Base-by-base conservation (phyloP, 2,888 invertebrate species). In the Bellardia bayeri region DNA sequence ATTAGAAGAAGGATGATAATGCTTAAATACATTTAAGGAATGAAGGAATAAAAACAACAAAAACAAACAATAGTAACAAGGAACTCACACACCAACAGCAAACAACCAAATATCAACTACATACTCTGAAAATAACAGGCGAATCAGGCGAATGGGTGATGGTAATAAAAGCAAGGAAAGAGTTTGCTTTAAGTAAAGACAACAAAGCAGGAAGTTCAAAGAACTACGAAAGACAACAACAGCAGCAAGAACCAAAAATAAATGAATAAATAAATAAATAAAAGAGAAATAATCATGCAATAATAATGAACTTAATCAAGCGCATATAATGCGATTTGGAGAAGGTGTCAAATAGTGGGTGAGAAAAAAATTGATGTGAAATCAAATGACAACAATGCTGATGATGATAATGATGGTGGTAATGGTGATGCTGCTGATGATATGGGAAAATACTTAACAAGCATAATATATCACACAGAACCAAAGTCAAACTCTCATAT, bases 261-360 rank as follows among this genome's bases (percentile, higher is more conserved):
- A 82, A 82, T 56, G 58, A 45, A 49, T 74, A 63, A 4, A 37
- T 9, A 81, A 82, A 82, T 56, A 68, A 45, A 49, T 74, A 75
- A 85, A 79, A 72, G 69, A 82, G 45, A 74, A 71, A 87, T 88
- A 85, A 68, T 86, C 79, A 87, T 89, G 86, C 88, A 90, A 89
- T 89, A 89, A 89, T 89, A 89, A 89, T 90, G 90, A 90, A 89
- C 74, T 82, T 66, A 88, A 78, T 80, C 86, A 85, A 71, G 72
- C 85, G 81, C 78, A 86, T 61, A 66, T 82, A 86, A 80, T 84
- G 51, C 82, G 88, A 86, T 76, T 86, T 79, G 63, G 86, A 56
- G 69, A 82, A 81, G 85, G 74, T 81, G 86, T 74, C 56, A 64
- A 61, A 78, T 80, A 56, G 58, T 51, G 79, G 76, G 69, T 64